phyloP scores from a whole-genome alignment of 1,140 invertebrate species.

The Lasioglossum albipes region DNA sequence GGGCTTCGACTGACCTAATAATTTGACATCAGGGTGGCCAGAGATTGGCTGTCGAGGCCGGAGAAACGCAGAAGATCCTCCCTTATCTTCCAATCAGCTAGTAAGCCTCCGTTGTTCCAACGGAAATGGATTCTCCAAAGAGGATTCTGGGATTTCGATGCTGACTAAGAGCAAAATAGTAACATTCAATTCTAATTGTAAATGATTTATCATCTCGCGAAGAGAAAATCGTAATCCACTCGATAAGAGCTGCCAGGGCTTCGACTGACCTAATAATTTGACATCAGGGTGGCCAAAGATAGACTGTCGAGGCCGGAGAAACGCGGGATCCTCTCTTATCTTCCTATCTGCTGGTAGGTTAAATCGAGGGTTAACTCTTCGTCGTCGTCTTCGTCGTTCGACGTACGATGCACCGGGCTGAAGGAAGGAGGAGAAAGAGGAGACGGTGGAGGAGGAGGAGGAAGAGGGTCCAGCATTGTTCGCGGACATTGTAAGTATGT shows the following conservation, averaged over 20 bases:
- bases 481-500: slow-evolving; percentile 67
- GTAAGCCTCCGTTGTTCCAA: not conserved
- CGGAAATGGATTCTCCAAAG: no score
- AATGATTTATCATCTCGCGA: no score
- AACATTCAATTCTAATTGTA: no score
- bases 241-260: no score
- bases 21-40: slow-evolving; percentile 24
- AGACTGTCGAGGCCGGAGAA: not conserved
- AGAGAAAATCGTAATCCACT: no score
- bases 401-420: slow-evolving; percentile 41
- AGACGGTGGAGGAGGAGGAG: slow-evolving; percentile 46
- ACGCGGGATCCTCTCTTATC: slow-evolving; percentile 45
- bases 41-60: not conserved
- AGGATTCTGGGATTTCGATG: no score
- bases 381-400: slow-evolving; percentile 38
- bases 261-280: slow-evolving; percentile 11
- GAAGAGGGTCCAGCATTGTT: slow-evolving; percentile 63
- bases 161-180: no score
- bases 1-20: not conserved
- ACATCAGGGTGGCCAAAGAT: not conserved
- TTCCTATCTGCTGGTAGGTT: slow-evolving; percentile 52
- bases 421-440: slow-evolving; percentile 2
- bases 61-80: slow-evolving; percentile 23
- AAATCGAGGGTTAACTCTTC: slow-evolving; percentile 59
- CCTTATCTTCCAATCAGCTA: slow-evolving; percentile 51